Evolutionary conservation across 2,113 vertebrate species (phyloP).

Genomic region (Scytalopus superciliaris): DNA sequence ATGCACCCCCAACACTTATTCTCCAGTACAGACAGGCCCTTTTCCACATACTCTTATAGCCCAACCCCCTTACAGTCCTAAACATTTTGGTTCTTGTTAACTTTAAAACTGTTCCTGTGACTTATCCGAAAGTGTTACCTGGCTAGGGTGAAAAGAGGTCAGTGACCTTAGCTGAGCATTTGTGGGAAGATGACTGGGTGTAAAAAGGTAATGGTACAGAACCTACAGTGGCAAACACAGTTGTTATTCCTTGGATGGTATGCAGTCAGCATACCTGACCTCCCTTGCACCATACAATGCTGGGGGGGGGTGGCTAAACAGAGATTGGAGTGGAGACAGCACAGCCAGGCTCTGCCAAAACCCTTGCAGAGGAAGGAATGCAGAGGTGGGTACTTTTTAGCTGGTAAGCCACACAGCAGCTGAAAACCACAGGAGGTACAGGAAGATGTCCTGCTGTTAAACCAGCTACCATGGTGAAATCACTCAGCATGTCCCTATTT

Average conservation of each 20-base stretch:
- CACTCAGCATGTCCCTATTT: neutral
- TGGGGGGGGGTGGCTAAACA: neutral
- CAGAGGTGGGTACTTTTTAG: neutral
- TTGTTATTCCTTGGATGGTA: neutral
- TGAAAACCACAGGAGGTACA: neutral
- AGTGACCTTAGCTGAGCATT: neutral
- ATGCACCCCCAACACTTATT: neutral
- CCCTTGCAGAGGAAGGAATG: neutral
- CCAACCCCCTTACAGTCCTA: neutral
- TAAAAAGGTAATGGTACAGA: neutral
- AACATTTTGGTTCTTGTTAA: neutral
- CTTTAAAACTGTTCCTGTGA: neutral
- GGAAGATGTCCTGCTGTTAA: neutral
- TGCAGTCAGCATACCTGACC: accelerated
- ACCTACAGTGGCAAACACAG: neutral
- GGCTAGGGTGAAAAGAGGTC: neutral
- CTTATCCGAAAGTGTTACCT: neutral
- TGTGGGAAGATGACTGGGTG: neutral
- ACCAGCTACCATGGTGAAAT: neutral
- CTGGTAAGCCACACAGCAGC: neutral
- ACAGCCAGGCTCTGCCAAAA: neutral
- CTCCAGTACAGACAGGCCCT: neutral
- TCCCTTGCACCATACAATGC: neutral
- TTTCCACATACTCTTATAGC: neutral
- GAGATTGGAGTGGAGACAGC: neutral